Percentiles rank a stretch among this genome's conserved stretches.
These are phyloP conservation scores for Poeciliopsis retropinna DNA, from an alignment of 2,113 vertebrate genomes.

Conservation along the genomic window DNA sequence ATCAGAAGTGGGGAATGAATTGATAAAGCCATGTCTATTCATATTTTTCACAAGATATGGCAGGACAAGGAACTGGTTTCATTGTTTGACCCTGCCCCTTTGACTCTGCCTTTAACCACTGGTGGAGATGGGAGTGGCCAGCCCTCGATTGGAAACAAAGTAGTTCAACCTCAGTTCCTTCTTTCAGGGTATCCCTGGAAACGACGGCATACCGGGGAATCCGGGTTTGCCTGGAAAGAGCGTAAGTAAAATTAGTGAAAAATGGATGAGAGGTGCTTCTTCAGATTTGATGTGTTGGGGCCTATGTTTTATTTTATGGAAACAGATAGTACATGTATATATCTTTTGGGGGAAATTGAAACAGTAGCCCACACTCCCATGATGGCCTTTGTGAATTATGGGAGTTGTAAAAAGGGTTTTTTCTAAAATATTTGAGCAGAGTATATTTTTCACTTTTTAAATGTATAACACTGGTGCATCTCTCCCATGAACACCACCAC, in stretches of 20 bases:
- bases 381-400: not conserved
- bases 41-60: constrained; percentile 42
- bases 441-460: too few relatives aligned
- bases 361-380: not conserved
- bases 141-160: constrained; percentile 63
- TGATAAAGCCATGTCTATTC: constrained; percentile 36
- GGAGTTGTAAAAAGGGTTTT: not conserved
- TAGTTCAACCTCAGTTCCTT: constrained; percentile 82
- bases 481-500: too few relatives aligned
- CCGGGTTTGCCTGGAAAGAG: constrained; percentile 84
- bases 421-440: too few relatives aligned
- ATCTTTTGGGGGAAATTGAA: not conserved
- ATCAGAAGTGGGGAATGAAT: constrained; percentile 26
- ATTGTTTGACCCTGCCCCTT: constrained; percentile 39
- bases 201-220: constrained; percentile 90
- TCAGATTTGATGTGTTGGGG: constrained; percentile 22
- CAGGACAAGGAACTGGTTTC: constrained; percentile 41
- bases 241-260: constrained; percentile 84
- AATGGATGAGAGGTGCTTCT: constrained; percentile 42
- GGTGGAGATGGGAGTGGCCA: constrained; percentile 75
- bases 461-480: too few relatives aligned
- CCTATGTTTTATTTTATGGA: constrained; percentile 24
- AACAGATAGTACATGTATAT: not conserved
- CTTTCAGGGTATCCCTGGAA: constrained; percentile 92
- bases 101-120: constrained; percentile 53